These are phyloP conservation scores for Sialis fuliginosa DNA, from an alignment of 2,888 invertebrate species.

Conservation along the genomic window DNA sequence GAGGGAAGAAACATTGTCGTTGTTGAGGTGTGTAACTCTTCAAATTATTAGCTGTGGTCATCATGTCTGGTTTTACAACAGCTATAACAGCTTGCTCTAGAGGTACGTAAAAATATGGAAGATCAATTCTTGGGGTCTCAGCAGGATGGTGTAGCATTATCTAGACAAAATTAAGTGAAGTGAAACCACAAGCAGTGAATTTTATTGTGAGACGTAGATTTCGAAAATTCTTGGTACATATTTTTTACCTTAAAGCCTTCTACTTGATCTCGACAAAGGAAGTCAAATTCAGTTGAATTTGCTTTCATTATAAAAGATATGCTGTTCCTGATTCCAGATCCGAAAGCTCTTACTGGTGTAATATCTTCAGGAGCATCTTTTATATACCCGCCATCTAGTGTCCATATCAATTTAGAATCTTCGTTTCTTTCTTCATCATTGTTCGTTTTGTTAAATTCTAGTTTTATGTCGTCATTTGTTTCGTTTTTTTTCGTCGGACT, in stretches of 20 bases:
- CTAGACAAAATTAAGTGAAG: constrained; percentile 17
- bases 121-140: constrained; percentile 45
- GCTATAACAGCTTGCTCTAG: constrained; percentile 52
- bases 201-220: too few species aligned
- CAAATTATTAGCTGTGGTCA: constrained; percentile 50
- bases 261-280: constrained; percentile 14
- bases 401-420: constrained; percentile 1
- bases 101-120: constrained; percentile 52
- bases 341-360: not conserved
- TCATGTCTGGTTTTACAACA: constrained; percentile 56
- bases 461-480: too few species aligned
- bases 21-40: constrained; percentile 41
- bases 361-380: not conserved
- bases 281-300: constrained; percentile 8
- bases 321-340: not conserved
- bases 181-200: too few species aligned
- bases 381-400: constrained; percentile 7
- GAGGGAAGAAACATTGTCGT: constrained; percentile 50
- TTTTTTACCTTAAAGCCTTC: constrained; percentile 14
- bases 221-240: too few species aligned
- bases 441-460: too few species aligned
- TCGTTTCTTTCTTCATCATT: too few species aligned
- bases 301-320: constrained; percentile 9
- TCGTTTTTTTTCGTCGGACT: too few species aligned
- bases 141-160: constrained; percentile 50